Conservation (phyloP, 2,888 invertebrate species). For the Actias luna region DNA sequence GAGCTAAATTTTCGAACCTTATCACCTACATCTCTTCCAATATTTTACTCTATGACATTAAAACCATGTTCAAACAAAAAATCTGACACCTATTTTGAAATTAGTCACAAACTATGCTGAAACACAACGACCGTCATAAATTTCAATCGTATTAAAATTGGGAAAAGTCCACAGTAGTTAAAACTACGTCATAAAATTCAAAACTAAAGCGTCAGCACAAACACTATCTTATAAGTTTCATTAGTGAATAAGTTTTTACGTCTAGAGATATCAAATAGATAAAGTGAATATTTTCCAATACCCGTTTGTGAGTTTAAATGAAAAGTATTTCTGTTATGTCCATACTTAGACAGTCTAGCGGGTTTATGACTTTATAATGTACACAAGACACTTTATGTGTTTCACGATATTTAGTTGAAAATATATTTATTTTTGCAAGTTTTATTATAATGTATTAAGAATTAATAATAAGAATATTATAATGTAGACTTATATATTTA, state of each 20-base stretch:
- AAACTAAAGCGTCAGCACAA: constrained; percentile 31
- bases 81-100: too few relatives aligned
- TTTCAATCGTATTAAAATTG: constrained; percentile 9
- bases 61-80: too few relatives aligned
- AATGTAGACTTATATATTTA: background rate
- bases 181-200: constrained; percentile 36
- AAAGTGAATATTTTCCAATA: constrained; percentile 44
- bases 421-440: too few relatives aligned
- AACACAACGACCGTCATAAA: background rate
- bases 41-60: too few relatives aligned
- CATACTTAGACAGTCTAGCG: constrained; percentile 20
- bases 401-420: background rate
- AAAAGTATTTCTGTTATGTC: constrained; percentile 4
- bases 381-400: background rate
- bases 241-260: constrained; percentile 69
- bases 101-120: background rate
- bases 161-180: constrained; percentile 28
- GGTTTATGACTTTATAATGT: constrained; percentile 8
- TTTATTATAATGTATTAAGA: background rate
- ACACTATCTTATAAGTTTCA: constrained; percentile 51
- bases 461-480: background rate
- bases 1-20: too few relatives aligned
- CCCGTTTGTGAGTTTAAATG: constrained; percentile 27
- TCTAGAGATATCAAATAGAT: constrained; percentile 45
- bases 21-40: too few relatives aligned